Base-by-base conservation (phyloP, 1,140 invertebrate species). In the Drosophila mauritiana region DNA sequence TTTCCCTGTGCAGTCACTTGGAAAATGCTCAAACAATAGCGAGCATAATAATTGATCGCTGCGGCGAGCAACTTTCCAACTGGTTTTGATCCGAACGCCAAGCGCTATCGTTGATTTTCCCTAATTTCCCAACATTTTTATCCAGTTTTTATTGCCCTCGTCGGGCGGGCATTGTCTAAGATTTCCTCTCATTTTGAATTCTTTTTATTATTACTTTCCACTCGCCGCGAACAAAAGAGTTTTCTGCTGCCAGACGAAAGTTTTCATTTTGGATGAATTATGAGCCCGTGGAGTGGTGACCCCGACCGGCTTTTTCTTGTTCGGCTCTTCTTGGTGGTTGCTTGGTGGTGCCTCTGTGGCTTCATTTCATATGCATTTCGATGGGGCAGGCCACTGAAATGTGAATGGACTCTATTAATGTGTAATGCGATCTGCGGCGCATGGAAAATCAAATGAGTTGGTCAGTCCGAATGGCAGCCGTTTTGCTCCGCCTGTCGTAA, bases 381-480 rank as follows among this genome's bases (percentile, higher is more conserved):
- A 46, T 31, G 27, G 27, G 27, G 6, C 7, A 31, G 27, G 7
- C 27, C 0, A 31, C 27, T 31, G 27, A 31, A 31, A 31, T 55
- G 70, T 62, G 59, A 79, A 84, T 80, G 80, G 72, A 76, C 75
- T 76, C 77, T 85, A 84, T 84, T 85, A 85, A 84, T 61, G 80
- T 51, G 80, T 68, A 84, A 84, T 77, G 62, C 59, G 80, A 84
- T 84, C 83, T 68, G 80, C 61, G 70, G 39, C 55, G 65, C 70
- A 83, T 74, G 64, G 55, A 79, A 80, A 84, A 84, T 84, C 75
- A 76, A 80, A 76, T 56, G 58, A 62, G 59, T n/a, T 75, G 63
- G 57, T 64, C 59, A 64, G 58, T 55, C 4, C 15, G 48, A 49
- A 27, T 34, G 48, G 48, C 48, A 49, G 48, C 25, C 69, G 48